phyloP scores from a whole-genome alignment of 2,797 vertebrate genomes.

The Parauchenoglanis punctatus region DNA sequence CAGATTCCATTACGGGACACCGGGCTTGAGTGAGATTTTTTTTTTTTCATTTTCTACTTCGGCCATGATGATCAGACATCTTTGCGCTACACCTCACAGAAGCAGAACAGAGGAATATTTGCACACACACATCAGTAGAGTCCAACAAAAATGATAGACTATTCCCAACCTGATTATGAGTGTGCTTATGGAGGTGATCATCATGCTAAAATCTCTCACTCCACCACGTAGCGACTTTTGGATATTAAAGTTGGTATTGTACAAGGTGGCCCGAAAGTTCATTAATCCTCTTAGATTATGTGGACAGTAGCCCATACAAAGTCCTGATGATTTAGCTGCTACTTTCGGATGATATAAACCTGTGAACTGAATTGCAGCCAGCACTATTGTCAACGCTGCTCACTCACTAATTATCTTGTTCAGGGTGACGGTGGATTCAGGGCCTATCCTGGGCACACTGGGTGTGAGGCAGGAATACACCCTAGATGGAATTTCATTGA shows the following conservation, averaged over 20 bases:
- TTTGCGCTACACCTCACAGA: conserved; percentile 96
- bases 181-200: conserved; percentile 6
- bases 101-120: conserved; percentile 79
- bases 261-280: background rate
- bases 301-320: background rate
- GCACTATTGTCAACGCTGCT: background rate
- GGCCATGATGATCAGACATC: conserved; percentile 96
- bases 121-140: conserved; percentile 64
- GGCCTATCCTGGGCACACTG: background rate
- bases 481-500: background rate
- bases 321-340: background rate
- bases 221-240: background rate
- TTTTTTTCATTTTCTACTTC: conserved; percentile 73
- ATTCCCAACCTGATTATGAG: conserved; percentile 26
- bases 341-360: background rate
- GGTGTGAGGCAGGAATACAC: background rate
- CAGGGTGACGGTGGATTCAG: background rate
- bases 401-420: background rate
- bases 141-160: background rate
- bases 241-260: background rate
- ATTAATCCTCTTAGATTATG: background rate
- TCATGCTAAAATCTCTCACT: background rate
- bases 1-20: conserved; percentile 99
- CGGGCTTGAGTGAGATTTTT: conserved; percentile 95
- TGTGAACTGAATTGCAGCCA: background rate